These are phyloP conservation scores for Pelosia muscerda DNA, from an alignment of 2,888 invertebrate genomes.

Conservation along the genomic window DNA sequence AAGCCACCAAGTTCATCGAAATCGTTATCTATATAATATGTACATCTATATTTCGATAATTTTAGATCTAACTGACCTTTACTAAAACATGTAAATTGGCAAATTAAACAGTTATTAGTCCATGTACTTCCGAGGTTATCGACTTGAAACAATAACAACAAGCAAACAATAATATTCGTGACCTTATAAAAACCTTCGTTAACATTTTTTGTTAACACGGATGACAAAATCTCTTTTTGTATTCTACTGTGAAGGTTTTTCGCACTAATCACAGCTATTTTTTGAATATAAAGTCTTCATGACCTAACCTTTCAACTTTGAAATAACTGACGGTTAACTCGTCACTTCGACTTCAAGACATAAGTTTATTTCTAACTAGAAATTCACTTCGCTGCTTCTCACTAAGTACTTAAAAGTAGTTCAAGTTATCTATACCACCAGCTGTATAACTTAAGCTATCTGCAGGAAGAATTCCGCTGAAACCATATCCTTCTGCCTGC, in stretches of 20 bases:
- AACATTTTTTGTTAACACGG: not conserved
- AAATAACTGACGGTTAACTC: not conserved
- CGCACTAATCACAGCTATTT: not conserved
- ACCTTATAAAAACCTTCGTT: slow-evolving; percentile 24
- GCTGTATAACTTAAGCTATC: too few relatives aligned
- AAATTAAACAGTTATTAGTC: slow-evolving; percentile 30
- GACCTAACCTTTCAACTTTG: too few relatives aligned
- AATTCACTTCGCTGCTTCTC: too few relatives aligned
- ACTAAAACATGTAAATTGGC: slow-evolving; percentile 16
- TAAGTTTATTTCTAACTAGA: not conserved
- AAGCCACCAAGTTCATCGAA: too few relatives aligned
- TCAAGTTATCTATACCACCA: too few relatives aligned
- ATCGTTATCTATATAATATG: not conserved
- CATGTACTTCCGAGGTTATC: slow-evolving; percentile 39
- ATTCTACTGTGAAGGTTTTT: not conserved
- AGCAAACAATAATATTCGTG: slow-evolving; percentile 24
- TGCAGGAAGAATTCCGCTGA: too few relatives aligned
- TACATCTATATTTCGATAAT: not conserved
- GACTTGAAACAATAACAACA: slow-evolving; percentile 19
- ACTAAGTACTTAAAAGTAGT: too few relatives aligned
- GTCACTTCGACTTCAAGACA: not conserved
- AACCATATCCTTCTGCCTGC: too few relatives aligned
- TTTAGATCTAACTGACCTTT: slow-evolving; percentile 24
- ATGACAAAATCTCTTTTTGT: slow-evolving; percentile 3
- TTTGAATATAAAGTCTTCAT: not conserved